phyloP scores from a whole-genome alignment of 2,113 vertebrate genomes.

The Dunckerocampus dactyliophorus region DNA sequence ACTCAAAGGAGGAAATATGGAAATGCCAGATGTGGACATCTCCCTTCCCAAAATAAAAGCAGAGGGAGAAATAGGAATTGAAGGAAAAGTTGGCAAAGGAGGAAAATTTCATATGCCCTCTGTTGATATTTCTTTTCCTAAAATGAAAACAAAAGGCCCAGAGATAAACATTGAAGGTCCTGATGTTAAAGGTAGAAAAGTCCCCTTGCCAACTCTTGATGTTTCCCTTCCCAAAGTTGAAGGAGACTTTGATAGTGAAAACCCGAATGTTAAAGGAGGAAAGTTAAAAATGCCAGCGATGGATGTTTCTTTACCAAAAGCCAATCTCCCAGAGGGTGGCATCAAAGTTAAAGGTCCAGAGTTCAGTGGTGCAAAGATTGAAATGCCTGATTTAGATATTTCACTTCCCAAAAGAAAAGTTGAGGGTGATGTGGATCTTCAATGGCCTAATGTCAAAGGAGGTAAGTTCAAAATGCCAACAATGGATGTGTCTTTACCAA shows the following conservation, averaged over 20 bases:
- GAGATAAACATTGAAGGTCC: conserved; percentile 29
- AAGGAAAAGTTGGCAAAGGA: conserved; percentile 33
- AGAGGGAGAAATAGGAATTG: conserved; percentile 8
- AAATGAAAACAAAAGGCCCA: conserved; percentile 35
- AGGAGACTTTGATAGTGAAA: conserved; percentile 20
- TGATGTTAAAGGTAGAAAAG: conserved; percentile 41
- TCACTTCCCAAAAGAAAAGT: conserved; percentile 41
- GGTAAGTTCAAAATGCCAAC: conserved; percentile 26
- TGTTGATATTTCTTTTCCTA: conserved; percentile 45
- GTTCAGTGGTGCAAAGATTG: not conserved
- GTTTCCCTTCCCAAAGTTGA: conserved; percentile 47
- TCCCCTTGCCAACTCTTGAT: conserved; percentile 52
- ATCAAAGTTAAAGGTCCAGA: conserved; percentile 24
- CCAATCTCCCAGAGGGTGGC: conserved; percentile 21
- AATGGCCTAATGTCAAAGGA: conserved; percentile 16
- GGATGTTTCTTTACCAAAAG: conserved; percentile 43
- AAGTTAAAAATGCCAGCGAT: conserved; percentile 41
- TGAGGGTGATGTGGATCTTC: conserved; percentile 10
- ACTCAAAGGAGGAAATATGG: conserved; percentile 26
- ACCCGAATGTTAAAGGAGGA: conserved; percentile 31
- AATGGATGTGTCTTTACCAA: conserved; percentile 43
- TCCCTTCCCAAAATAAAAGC: conserved; percentile 46
- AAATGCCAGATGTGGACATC: conserved; percentile 42
- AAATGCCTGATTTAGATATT: conserved; percentile 3
- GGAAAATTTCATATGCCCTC: conserved; percentile 42